Conservation (phyloP, 35 echinoderm and acorn worm genomes). For the Antedon bifida region DNA sequence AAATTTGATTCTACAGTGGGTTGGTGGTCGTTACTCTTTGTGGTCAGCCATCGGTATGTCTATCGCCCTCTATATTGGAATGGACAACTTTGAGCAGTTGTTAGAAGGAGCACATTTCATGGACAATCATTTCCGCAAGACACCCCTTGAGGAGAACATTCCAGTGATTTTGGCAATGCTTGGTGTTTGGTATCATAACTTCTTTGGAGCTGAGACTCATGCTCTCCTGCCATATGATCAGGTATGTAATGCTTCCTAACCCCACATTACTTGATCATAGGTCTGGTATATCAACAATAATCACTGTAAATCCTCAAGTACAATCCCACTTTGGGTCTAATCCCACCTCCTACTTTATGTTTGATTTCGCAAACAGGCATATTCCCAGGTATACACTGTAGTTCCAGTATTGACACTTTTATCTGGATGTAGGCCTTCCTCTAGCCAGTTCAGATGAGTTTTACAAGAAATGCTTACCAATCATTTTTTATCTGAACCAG, state of each 20-base stretch:
- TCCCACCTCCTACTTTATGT: too few relatives aligned
- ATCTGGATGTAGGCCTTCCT: too few relatives aligned
- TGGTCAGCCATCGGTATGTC: conserved; percentile 95
- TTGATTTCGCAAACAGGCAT: too few relatives aligned
- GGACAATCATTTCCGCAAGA: conserved; percentile 75
- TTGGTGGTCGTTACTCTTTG: conserved; percentile 92
- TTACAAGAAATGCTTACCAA: too few relatives aligned
- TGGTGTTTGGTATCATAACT: conserved; percentile 96
- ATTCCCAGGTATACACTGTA: too few relatives aligned
- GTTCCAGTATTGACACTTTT: too few relatives aligned
- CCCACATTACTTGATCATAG: too few relatives aligned
- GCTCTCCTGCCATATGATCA: conserved; percentile 97
- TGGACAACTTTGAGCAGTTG: conserved; percentile 86
- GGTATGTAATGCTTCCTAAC: conserved; percentile 29
- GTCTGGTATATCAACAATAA: too few relatives aligned
- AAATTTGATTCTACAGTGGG: conserved; percentile 52
- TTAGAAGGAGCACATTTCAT: conserved; percentile 81
- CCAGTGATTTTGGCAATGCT: conserved; percentile 75
- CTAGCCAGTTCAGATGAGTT: too few relatives aligned
- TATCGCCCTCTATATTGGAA: conserved; percentile 80
- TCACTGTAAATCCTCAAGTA: too few relatives aligned
- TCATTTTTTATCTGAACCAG: too few relatives aligned
- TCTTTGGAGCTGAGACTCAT: conserved; percentile 90
- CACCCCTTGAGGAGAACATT: conserved; percentile 77
- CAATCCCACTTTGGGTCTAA: too few relatives aligned